Evolutionary conservation across 2,888 invertebrate species (phyloP).

Genomic region (Phaonia tiefii): DNA sequence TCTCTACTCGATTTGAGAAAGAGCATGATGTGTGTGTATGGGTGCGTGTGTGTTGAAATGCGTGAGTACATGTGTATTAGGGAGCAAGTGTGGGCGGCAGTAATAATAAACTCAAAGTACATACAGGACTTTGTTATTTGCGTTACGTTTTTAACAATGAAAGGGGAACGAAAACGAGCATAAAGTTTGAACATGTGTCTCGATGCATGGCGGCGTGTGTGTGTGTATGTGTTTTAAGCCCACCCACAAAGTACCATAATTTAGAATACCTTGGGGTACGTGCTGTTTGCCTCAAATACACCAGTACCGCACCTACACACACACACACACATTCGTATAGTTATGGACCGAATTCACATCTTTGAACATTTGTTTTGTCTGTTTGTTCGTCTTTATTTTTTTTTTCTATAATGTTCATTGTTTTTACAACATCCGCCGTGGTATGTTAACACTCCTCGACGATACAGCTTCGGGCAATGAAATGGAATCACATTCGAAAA

Average conservation of each 20-base stretch:
- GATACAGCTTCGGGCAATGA: too few species aligned
- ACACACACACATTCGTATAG: background rate
- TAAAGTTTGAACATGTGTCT: background rate
- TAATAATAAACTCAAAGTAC: constrained; percentile 33
- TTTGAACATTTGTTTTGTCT: too few species aligned
- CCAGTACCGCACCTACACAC: constrained; percentile 18
- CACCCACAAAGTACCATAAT: constrained; percentile 10
- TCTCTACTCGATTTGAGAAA: too few species aligned
- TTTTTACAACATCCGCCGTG: constrained; percentile 5
- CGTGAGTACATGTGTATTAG: background rate
- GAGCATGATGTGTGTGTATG: background rate
- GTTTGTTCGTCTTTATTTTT: background rate
- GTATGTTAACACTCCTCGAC: too few species aligned
- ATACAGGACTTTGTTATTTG: constrained; percentile 30
- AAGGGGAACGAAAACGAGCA: constrained; percentile 9
- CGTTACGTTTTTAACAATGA: constrained; percentile 9
- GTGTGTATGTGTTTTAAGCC: background rate
- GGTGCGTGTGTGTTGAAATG: background rate
- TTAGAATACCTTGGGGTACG: constrained; percentile 34
- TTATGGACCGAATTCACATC: background rate
- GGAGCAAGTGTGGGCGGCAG: background rate
- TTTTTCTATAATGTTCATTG: background rate
- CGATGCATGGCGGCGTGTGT: background rate
- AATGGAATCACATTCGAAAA: too few species aligned
- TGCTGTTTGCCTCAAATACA: constrained; percentile 1